Evolutionary conservation across 2,888 invertebrate species (phyloP).

Genomic region (Sepiola atlantica): DNA sequence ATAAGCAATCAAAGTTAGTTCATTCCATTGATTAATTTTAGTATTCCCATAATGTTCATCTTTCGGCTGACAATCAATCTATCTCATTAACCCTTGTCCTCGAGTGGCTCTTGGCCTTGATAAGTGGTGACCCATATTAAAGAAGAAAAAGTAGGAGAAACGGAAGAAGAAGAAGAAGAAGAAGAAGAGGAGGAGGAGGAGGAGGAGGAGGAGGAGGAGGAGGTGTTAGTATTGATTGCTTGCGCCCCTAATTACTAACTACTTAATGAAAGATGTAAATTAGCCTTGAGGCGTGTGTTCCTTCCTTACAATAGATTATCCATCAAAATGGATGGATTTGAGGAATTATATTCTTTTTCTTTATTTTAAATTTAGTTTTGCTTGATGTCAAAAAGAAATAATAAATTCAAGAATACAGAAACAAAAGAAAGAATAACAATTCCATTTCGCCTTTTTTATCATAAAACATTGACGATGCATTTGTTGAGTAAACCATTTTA

Average conservation of each 20-base stretch:
- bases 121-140: too few relatives aligned
- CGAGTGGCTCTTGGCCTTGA: too few relatives aligned
- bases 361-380: not conserved
- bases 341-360: too few relatives aligned
- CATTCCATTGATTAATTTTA: too few relatives aligned
- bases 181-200: too few relatives aligned
- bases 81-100: too few relatives aligned
- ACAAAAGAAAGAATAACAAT: not conserved
- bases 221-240: not conserved
- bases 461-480: not conserved
- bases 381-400: not conserved
- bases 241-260: not conserved
- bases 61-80: too few relatives aligned
- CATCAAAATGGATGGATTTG: not conserved
- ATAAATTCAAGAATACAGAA: not conserved
- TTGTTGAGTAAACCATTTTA: not conserved
- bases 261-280: not conserved
- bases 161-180: too few relatives aligned
- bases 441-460: not conserved
- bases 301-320: not conserved
- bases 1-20: too few relatives aligned
- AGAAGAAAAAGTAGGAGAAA: too few relatives aligned
- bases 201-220: too few relatives aligned
- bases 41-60: too few relatives aligned
- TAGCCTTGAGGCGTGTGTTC: not conserved